These are phyloP conservation scores for Mesaphorura yosii DNA, from an alignment of 1,140 invertebrate genomes.

Conservation along the genomic window DNA sequence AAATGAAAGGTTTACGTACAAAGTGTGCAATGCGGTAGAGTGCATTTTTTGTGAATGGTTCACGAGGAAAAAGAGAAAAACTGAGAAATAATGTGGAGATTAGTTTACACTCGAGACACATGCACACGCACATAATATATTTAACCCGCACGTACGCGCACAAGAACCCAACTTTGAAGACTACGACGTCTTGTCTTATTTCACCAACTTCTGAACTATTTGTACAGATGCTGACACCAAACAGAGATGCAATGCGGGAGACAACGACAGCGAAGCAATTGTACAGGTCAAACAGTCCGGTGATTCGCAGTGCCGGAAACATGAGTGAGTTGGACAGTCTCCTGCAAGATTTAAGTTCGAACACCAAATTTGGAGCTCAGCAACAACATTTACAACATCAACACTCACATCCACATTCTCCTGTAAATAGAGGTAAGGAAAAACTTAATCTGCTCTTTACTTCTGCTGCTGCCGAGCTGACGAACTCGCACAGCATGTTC, in stretches of 20 bases:
- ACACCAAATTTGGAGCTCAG: slow-evolving; percentile 24
- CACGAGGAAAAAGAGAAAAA: not conserved
- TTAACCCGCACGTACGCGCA: not conserved
- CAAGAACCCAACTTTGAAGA: not conserved
- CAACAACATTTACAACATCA: slow-evolving; percentile 1
- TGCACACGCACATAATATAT: no score
- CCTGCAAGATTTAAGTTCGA: slow-evolving; percentile 72
- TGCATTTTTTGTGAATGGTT: not conserved
- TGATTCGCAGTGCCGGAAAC: slow-evolving; percentile 28
- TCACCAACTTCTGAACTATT: slow-evolving; percentile 7
- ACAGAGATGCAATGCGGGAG: slow-evolving; percentile 31
- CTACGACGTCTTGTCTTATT: no score
- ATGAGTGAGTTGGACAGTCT: slow-evolving; percentile 76
- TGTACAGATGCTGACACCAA: slow-evolving; percentile 26
- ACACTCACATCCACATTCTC: slow-evolving; percentile 1
- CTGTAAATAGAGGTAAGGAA: slow-evolving; percentile 14
- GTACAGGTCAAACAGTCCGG: slow-evolving; percentile 28
- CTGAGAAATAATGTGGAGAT: not conserved
- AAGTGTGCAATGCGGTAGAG: no score
- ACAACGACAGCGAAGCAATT: slow-evolving; percentile 35
- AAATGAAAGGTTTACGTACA: no score
- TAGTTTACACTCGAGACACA: no score
- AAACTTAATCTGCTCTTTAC: not conserved
- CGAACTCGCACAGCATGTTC: no score
- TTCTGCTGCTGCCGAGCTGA: no score